A percentile compares a stretch with the other conserved stretches of the same genome.
Conservation (phyloP, 2,113 vertebrate species). For the Psephotus haematonotus region DNA sequence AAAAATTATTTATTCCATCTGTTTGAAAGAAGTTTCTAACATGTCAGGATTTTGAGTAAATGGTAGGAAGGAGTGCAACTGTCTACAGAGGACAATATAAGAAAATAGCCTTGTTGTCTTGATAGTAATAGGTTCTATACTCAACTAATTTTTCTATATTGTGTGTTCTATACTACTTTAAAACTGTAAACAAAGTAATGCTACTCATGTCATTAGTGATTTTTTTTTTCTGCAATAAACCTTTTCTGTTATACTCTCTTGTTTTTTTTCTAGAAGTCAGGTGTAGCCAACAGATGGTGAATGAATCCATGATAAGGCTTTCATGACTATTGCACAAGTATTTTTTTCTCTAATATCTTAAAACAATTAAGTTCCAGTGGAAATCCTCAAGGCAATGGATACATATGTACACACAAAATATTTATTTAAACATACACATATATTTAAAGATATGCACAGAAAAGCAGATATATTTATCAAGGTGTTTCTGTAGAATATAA, state of each 20-base stretch:
- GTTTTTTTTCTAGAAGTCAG: background rate
- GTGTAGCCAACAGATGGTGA: background rate
- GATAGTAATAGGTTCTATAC: background rate
- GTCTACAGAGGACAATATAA: background rate
- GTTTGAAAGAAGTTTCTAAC: background rate
- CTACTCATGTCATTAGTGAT: background rate
- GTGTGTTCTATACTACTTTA: background rate
- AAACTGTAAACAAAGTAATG: background rate
- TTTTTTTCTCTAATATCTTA: constrained; percentile 20
- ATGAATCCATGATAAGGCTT: background rate
- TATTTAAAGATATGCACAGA: background rate
- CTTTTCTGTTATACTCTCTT: background rate
- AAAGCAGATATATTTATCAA: background rate
- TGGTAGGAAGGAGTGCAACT: background rate
- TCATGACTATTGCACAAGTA: background rate
- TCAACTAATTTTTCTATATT: background rate
- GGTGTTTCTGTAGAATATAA: background rate
- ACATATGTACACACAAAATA: background rate
- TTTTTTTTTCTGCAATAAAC: background rate
- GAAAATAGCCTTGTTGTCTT: background rate
- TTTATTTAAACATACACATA: background rate
- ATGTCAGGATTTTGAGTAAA: background rate
- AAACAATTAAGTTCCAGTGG: background rate
- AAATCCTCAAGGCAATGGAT: background rate
- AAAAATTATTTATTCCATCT: background rate